These are phyloP conservation scores for Ceratoteleas bidentatus DNA, from an alignment of 1,140 invertebrate genomes.

Conservation along the genomic window DNA sequence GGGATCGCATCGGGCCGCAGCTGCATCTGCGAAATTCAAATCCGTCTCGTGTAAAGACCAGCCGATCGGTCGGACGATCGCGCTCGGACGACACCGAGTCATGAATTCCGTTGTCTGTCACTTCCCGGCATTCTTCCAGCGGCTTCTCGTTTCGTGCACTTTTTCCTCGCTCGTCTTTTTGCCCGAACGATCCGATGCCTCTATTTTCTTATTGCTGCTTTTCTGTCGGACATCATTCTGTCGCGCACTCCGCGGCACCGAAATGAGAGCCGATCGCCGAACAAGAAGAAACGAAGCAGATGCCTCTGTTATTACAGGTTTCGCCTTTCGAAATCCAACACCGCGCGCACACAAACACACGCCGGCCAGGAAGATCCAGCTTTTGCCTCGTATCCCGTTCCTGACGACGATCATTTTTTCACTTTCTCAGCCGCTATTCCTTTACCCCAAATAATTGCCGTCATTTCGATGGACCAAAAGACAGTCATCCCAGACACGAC, in stretches of 20 bases:
- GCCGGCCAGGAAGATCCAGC: slow-evolving; percentile 14
- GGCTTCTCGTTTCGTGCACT: slow-evolving; percentile 27
- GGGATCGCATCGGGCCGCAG: slow-evolving; percentile 65
- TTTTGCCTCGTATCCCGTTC: slow-evolving; percentile 31
- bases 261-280: slow-evolving; percentile 64
- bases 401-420: slow-evolving; percentile 42
- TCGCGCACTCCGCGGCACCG: no score
- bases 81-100: slow-evolving; percentile 60
- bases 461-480: slow-evolving; percentile 20
- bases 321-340: slow-evolving; percentile 74
- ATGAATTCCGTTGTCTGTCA: slow-evolving; percentile 54
- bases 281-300: slow-evolving; percentile 71
- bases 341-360: slow-evolving; percentile 50
- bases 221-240: no score
- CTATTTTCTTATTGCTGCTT: no score
- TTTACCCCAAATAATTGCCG: slow-evolving; percentile 24
- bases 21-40: slow-evolving; percentile 73
- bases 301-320: slow-evolving; percentile 75
- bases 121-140: slow-evolving; percentile 36
- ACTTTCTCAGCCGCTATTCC: slow-evolving; percentile 27
- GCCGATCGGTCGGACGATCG: slow-evolving; percentile 58
- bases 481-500: slow-evolving; percentile 13
- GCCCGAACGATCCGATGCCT: slow-evolving; percentile 15
- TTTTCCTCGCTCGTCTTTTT: slow-evolving; percentile 15
- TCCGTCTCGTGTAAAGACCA: slow-evolving; percentile 43